Evolutionary conservation across 2,888 invertebrate species (phyloP).

Genomic region (Acanthoscelides obtectus): DNA sequence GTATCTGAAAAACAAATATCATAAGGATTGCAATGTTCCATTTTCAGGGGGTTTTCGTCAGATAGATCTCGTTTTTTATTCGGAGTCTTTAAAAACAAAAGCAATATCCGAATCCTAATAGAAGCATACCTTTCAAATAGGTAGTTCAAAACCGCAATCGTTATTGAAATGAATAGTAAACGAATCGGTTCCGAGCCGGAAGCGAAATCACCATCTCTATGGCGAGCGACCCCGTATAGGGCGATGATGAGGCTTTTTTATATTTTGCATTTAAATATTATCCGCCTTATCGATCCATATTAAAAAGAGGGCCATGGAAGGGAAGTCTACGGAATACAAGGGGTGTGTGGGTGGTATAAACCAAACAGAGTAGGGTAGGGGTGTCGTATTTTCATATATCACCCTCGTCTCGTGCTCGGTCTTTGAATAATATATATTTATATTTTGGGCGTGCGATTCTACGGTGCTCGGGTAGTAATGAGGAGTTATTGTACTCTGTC

Average conservation of each 20-base stretch:
- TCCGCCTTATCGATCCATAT: not conserved
- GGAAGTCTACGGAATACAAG: not conserved
- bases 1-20: too few species aligned
- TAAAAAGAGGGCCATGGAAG: not conserved
- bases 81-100: too few species aligned
- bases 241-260: not conserved
- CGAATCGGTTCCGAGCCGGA: too few species aligned
- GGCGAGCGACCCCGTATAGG: too few species aligned
- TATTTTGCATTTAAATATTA: not conserved
- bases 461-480: not conserved
- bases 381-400: not conserved
- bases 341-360: not conserved
- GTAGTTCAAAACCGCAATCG: too few species aligned
- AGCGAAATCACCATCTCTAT: too few species aligned
- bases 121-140: too few species aligned
- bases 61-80: too few species aligned
- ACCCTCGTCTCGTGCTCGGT: not conserved
- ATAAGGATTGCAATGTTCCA: too few species aligned
- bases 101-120: too few species aligned
- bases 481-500: not conserved
- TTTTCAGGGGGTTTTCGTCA: too few species aligned
- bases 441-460: not conserved
- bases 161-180: too few species aligned
- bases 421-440: not conserved
- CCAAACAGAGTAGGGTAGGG: not conserved